Evolutionary conservation across 2,888 invertebrate genomes (phyloP), one percentile per base, ranked within the genome.

Genomic region (Temnothorax unifasciatus): DNA sequence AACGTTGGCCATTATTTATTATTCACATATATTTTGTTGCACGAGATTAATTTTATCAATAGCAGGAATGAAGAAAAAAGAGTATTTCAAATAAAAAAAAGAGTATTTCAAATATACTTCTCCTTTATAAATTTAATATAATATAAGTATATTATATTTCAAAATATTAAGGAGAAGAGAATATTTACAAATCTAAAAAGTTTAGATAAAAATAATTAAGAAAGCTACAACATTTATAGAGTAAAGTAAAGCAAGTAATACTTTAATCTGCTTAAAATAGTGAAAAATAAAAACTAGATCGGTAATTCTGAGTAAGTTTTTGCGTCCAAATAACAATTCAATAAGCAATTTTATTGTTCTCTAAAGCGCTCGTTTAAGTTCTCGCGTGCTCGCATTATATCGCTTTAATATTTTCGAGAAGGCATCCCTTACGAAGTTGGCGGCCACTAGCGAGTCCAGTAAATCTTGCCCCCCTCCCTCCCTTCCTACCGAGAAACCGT

Each of bases 361-460:
- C n/a, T 50, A 44, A 63, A 82, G 21, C 74, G 69, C 11, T n/a
- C 63, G 38, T 73, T 84, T 75, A 74, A 84, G 85, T 79, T 85
- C 77, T 52, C 44, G 75, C 47, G 61, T 74, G 15, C 44, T 61
- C 77, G 73, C 83, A 83, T 92, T 94, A 93, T 92, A 92, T 91
- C 88, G 92, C 92, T 91, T 93, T 92, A 92, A 93, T 93, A 92
- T 92, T 92, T 92, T 92, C 88, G 89, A 91, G 91, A 91, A 91
- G 88, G 89, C 90, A 85, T 86, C 82, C 85, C 87, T 86, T 87
- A 89, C 83, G 91, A 94, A 93, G 93, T 93, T 94, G 91, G 92
- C 92, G 94, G 92, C 93, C 91, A 93, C 93, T 90, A 91, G 92
- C 91, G 88, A 90, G 93, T 93, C 93, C 93, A 94, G 92, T 94